phyloP scores from a whole-genome alignment of 2,113 vertebrate genomes.

The Malurus melanocephalus region DNA sequence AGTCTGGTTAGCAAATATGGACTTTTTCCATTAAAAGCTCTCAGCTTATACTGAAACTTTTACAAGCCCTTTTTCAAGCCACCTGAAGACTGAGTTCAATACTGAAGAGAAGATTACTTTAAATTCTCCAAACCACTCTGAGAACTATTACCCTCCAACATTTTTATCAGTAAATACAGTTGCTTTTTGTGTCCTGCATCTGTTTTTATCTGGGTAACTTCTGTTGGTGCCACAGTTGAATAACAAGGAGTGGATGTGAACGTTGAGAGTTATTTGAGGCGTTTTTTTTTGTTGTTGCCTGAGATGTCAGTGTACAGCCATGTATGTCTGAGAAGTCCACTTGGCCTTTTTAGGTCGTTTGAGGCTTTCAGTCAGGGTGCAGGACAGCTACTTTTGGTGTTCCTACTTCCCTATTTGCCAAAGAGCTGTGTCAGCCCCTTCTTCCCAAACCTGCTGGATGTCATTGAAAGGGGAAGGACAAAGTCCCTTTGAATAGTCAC shows the following conservation, averaged over 20 bases:
- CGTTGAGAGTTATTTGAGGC: not conserved
- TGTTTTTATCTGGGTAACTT: not conserved
- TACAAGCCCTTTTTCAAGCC: not conserved
- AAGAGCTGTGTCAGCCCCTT: not conserved
- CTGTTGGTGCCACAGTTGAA: not conserved
- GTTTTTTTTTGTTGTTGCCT: not conserved
- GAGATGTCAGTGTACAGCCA: not conserved
- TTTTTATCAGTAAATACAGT: not conserved
- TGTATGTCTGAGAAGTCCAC: not conserved
- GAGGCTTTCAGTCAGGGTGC: not conserved
- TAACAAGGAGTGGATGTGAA: not conserved
- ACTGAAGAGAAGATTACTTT: not conserved
- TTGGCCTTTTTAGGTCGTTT: not conserved
- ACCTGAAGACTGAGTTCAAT: not conserved
- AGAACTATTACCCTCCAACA: not conserved
- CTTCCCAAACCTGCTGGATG: not conserved
- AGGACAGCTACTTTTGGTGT: not conserved
- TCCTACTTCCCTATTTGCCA: not conserved
- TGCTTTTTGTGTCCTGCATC: not conserved
- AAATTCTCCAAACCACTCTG: not conserved
- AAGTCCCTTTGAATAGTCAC: not conserved
- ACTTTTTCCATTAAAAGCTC: conserved; percentile 29
- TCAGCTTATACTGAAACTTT: not conserved
- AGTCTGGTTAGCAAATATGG: not conserved
- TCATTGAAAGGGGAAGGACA: not conserved